Percentiles rank a stretch among this genome's conserved stretches.
Conservation (phyloP, 2,888 invertebrate species). For the Panopea generosa region DNA sequence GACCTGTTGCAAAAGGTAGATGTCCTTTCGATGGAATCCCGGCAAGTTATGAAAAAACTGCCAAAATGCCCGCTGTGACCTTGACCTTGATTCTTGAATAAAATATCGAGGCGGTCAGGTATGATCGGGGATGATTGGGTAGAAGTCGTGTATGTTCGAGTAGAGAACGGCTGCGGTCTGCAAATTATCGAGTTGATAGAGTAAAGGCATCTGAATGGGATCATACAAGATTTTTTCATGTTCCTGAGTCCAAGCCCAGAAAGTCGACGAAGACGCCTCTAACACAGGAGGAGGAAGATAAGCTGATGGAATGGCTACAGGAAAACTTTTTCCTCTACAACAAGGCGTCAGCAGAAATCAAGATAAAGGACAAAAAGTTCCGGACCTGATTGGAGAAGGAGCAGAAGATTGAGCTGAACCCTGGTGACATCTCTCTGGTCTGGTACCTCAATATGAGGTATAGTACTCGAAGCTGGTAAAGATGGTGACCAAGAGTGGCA, state of each 20-base stretch:
- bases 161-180: background rate
- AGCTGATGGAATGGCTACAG: constrained; percentile 15
- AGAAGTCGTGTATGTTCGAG: too few species aligned
- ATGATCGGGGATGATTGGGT: too few species aligned
- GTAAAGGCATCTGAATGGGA: too few species aligned
- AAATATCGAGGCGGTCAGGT: too few species aligned
- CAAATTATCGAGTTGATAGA: too few species aligned
- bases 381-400: constrained; percentile 28
- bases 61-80: too few species aligned
- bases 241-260: constrained; percentile 6
- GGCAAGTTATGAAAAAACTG: too few species aligned
- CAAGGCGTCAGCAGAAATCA: constrained; percentile 24
- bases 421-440: constrained; percentile 6
- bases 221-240: too few species aligned
- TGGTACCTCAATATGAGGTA: too few species aligned
- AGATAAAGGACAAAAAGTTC: constrained; percentile 31
- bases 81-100: too few species aligned
- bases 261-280: constrained; percentile 14
- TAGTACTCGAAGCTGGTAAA: constrained; percentile 6
- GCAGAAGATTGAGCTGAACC: constrained; percentile 12
- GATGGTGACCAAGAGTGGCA: constrained; percentile 11
- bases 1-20: too few species aligned
- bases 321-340: constrained; percentile 32
- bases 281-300: constrained; percentile 17
- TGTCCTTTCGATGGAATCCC: too few species aligned